Percentiles rank a stretch among this genome's conserved stretches.
These are phyloP conservation scores for Myotis brandtii DNA, from an alignment of 2,113 vertebrate species.

Conservation along the genomic window DNA sequence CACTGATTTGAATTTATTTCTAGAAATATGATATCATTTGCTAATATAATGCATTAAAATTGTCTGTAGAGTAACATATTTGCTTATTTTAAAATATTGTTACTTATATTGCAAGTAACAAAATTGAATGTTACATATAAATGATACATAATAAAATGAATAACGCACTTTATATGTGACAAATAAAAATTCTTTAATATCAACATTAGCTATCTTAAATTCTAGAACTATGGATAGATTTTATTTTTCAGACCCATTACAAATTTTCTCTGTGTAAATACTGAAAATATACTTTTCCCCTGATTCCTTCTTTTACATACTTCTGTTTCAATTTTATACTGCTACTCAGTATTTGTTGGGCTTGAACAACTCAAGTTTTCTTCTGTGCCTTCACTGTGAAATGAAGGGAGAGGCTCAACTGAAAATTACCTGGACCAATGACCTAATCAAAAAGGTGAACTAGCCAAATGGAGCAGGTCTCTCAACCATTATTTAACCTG, in stretches of 20 bases:
- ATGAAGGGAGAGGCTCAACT: background rate
- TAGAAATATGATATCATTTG: background rate
- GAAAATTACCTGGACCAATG: background rate
- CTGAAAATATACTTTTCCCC: background rate
- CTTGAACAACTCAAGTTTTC: background rate
- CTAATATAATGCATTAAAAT: background rate
- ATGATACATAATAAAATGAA: background rate
- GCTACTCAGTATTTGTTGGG: background rate
- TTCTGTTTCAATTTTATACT: slow-evolving; percentile 4
- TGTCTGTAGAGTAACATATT: background rate
- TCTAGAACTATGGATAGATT: background rate
- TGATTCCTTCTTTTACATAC: background rate
- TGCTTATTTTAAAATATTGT: background rate
- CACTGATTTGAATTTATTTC: slow-evolving; percentile 3
- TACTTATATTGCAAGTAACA: background rate
- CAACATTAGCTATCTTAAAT: background rate
- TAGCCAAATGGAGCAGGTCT: background rate
- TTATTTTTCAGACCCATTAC: background rate
- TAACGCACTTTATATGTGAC: background rate
- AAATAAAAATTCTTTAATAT: slow-evolving; percentile 14
- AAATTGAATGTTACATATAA: background rate
- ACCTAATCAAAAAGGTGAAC: background rate
- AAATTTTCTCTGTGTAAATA: background rate
- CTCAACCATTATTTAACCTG: background rate
- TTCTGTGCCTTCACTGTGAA: background rate